Evolutionary conservation across 2,113 vertebrate species (phyloP), one percentile per base, ranked within the genome.

Genomic region (Corydoras maculifer): DNA sequence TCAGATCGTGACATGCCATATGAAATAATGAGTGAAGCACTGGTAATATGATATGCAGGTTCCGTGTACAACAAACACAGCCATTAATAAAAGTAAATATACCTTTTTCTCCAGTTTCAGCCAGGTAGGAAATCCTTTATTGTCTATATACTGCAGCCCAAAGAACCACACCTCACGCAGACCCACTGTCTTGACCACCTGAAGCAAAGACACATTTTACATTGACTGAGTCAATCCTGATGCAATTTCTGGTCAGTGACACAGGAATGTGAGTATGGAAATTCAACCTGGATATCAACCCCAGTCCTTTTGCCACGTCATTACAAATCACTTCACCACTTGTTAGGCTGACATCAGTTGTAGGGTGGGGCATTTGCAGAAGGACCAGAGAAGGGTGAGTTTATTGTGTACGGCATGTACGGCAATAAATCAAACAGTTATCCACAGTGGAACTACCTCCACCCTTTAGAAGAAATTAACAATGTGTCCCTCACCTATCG

Each of bases 131-230:
- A 92, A 91, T 68, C 96, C 95, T 88, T 91, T 98, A 83, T 77
- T 90, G 84, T 98, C 94, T 9, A 85, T 76, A 30, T 93, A 98
- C 85, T 96, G 95, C 69, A 99, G 92, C 76, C 97, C 97, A 73
- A 98, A 99, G 87, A 94, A 99, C 97, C 97, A 99, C 2, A 90
- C 83, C 81, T 99, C 97, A 70, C 97, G 88, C 29, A 99, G 86
- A 3, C 95, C 97, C 51, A 98, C 93, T 4, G 97, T 98, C 83
- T 93, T 93, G 62, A 94, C 89, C 67, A 98, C 94, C 97, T 99
- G 81, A 75, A 67, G 58, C 53, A 72, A 29, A 75, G n/a, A 67
- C 55, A 62, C 50, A 55, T 51, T 58, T 57, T 18, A 49, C 13
- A 43, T 15, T 59, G 29, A 63, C 11, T 55, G 53, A 18, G 12